Percentiles rank a stretch among this genome's conserved stretches.
phyloP scores from a whole-genome alignment of 1,140 invertebrate species.

The Pantala flavescens region DNA sequence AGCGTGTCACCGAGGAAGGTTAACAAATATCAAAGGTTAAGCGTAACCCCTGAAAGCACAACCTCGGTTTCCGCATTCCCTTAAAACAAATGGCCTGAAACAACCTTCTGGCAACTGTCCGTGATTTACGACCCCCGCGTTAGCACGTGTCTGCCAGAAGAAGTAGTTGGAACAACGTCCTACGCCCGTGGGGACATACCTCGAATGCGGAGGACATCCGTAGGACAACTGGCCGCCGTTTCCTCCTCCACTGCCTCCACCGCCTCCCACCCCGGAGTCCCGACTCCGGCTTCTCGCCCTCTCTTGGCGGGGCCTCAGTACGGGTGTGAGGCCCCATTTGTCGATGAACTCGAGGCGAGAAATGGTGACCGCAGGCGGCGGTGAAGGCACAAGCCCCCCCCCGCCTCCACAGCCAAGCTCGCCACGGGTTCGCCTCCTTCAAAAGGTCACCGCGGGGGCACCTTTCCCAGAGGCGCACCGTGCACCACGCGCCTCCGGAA shows the following conservation, averaged over 20 bases:
- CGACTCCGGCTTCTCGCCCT: slow-evolving; percentile 15
- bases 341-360: slow-evolving; percentile 89
- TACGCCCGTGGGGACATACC: not conserved
- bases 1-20: too few relatives aligned
- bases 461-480: not conserved
- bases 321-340: slow-evolving; percentile 91
- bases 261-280: not conserved
- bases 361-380: slow-evolving; percentile 61
- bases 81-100: too few relatives aligned
- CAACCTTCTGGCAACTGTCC: too few relatives aligned
- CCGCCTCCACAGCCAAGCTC: slow-evolving; percentile 12
- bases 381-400: not conserved
- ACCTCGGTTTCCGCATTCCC: too few relatives aligned
- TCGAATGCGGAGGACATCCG: slow-evolving; percentile 2
- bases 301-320: slow-evolving; percentile 85
- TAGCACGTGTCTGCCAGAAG: too few relatives aligned
- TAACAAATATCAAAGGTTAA: too few relatives aligned
- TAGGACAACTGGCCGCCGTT: not conserved
- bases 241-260: slow-evolving; percentile 1
- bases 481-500: not conserved
- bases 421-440: not conserved
- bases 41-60: too few relatives aligned
- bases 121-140: too few relatives aligned
- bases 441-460: not conserved
- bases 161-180: too few relatives aligned